Base-by-base conservation (phyloP, 2,113 vertebrate genomes). In the Seriola aureovittata region DNA sequence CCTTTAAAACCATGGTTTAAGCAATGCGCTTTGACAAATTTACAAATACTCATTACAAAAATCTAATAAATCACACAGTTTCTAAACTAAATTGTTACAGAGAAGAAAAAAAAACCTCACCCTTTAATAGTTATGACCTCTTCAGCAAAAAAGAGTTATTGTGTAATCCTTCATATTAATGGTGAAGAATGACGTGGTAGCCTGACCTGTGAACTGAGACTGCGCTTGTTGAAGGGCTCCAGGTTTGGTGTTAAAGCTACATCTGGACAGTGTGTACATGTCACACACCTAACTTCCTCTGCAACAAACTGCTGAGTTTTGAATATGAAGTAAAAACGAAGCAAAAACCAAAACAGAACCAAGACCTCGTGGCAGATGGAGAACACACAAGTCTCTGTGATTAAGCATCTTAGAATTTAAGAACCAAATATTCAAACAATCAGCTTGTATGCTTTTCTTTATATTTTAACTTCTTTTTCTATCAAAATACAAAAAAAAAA, bases 181-280 rank as follows among this genome's bases (percentile, higher is more conserved):
- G 58, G 52, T 0, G 38, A 23, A 44, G 58, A 59, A 55, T 29
- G 52, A 44, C 16, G 12, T 16, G 4, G 0, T 3, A 5, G 32
- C 8, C 16, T 44, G 16, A 21, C 65, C 44, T 80, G 23, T 40
- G 63, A 40, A 13, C 13, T 23, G 32, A 2, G 63, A 66, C 63
- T 38, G 0, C 17, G 75, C 68, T 87, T 69, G 66, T 67, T 81
- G 59, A 69, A 80, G 6, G 66, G 62, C 42, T 78, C 17, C 54
- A 50, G 52, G 23, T 75, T 25, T 52, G 59, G 32, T 32, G 52
- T 2, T 62, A 3, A 71, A 54, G 44, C 17, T 9, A 8, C 6
- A 52, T 19, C 17, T 50, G 16, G 16, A 19, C 5, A 14, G 17
- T 7, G 12, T 5, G 14, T 17, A 17, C 16, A 17, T 19, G 48